These are phyloP conservation scores for Catagonus wagneri DNA, from an alignment of 2,113 vertebrate species.

Conservation along the genomic window DNA sequence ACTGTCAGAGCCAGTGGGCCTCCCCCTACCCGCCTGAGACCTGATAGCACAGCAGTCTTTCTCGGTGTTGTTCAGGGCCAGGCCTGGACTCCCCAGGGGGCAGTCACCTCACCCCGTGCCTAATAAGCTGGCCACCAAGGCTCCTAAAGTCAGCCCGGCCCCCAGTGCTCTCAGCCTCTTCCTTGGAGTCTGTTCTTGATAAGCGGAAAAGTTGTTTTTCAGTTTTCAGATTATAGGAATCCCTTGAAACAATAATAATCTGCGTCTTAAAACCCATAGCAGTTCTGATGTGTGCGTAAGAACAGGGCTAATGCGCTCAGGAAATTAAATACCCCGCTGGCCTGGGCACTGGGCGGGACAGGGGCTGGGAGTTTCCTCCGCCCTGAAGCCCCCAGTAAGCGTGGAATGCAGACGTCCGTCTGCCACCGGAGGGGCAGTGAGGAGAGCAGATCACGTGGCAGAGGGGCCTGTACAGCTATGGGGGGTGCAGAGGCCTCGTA, in stretches of 20 bases:
- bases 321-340: constrained; percentile 17
- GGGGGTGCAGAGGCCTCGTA: rapidly evolving
- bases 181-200: neutral
- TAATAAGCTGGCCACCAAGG: neutral
- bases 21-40: neutral
- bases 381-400: neutral
- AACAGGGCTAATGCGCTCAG: constrained; percentile 42
- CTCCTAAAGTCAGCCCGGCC: too few relatives aligned
- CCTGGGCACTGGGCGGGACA: neutral
- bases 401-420: neutral
- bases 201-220: constrained; percentile 33
- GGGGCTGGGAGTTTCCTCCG: neutral
- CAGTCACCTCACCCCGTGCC: neutral
- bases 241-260: constrained; percentile 57
- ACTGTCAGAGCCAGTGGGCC: neutral
- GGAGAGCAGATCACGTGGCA: neutral
- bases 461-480: too few relatives aligned
- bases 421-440: neutral
- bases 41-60: neutral
- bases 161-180: neutral
- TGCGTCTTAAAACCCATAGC: constrained; percentile 42
- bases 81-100: neutral
- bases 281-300: neutral
- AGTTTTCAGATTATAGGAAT: constrained; percentile 59
- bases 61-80: neutral